Percentiles rank a stretch among this genome's conserved stretches.
Evolutionary conservation across 2,888 invertebrate species (phyloP).

Genomic region (Pegoplata infirma): DNA sequence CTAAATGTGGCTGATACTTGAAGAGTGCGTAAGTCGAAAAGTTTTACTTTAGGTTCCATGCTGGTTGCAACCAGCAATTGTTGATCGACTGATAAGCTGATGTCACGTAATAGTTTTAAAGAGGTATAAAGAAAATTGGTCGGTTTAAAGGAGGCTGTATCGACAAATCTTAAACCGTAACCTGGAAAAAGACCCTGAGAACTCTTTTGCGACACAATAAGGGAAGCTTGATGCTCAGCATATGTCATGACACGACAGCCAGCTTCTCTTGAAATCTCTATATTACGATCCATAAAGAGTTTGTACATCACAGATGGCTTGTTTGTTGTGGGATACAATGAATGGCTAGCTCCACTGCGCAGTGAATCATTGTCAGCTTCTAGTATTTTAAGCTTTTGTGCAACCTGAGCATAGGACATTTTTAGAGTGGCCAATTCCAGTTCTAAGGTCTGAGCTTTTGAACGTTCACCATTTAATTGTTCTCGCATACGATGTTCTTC

Average conservation of each 20-base stretch:
- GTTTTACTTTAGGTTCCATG: constrained; percentile 86
- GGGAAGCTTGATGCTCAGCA: constrained; percentile 81
- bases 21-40: constrained; percentile 85
- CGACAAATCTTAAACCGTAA: constrained; percentile 88
- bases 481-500: constrained; percentile 84
- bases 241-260: constrained; percentile 90
- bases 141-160: constrained; percentile 81
- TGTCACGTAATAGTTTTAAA: constrained; percentile 86
- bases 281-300: constrained; percentile 81
- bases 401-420: constrained; percentile 68
- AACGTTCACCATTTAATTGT: constrained; percentile 81
- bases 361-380: constrained; percentile 71
- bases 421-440: constrained; percentile 81
- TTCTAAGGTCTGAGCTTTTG: constrained; percentile 81
- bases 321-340: constrained; percentile 21
- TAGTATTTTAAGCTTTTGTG: constrained; percentile 66
- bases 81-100: constrained; percentile 85
- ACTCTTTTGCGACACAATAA: constrained; percentile 88
- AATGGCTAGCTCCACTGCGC: constrained; percentile 56
- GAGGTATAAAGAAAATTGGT: constrained; percentile 87
- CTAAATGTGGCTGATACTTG: constrained; percentile 67
- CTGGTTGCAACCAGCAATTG: constrained; percentile 88
- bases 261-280: constrained; percentile 84
- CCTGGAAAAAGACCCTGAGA: constrained; percentile 85
- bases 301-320: constrained; percentile 65